Percentiles rank a stretch among this genome's conserved stretches.
phyloP scores from a whole-genome alignment of 2,113 vertebrate genomes.

The Pampusana beccarii region DNA sequence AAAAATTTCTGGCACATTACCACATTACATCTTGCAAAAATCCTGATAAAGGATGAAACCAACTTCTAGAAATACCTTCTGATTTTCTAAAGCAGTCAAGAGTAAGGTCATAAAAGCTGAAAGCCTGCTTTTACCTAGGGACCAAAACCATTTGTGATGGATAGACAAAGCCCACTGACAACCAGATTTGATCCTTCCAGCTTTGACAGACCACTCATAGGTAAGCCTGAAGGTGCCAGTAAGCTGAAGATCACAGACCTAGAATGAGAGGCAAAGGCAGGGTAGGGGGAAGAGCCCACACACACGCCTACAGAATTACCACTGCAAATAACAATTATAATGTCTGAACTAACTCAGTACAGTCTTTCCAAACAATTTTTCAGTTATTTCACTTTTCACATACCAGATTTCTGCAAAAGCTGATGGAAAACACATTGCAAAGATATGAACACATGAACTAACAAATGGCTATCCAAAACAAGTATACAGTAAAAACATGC shows the following conservation, averaged over 20 bases:
- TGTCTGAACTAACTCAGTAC: background rate
- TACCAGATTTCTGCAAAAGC: background rate
- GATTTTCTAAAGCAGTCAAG: background rate
- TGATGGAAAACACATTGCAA: background rate
- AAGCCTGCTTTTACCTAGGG: background rate
- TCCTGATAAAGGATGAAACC: background rate
- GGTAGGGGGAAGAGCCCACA: background rate
- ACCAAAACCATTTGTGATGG: background rate
- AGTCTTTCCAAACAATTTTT: background rate
- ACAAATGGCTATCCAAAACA: background rate
- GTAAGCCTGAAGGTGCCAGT: background rate
- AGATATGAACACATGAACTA: background rate
- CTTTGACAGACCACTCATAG: background rate
- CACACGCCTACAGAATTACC: background rate
- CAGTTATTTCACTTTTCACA: background rate
- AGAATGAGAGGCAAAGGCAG: background rate
- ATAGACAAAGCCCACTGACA: background rate
- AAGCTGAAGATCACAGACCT: background rate
- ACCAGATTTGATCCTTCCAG: background rate
- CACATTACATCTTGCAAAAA: background rate
- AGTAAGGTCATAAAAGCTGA: background rate
- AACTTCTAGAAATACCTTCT: background rate
- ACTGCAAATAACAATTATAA: background rate
- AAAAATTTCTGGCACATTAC: background rate
- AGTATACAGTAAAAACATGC: background rate